These are phyloP conservation scores for Drosophila ochracea DNA, from an alignment of 2,888 invertebrate species.

Conservation along the genomic window DNA sequence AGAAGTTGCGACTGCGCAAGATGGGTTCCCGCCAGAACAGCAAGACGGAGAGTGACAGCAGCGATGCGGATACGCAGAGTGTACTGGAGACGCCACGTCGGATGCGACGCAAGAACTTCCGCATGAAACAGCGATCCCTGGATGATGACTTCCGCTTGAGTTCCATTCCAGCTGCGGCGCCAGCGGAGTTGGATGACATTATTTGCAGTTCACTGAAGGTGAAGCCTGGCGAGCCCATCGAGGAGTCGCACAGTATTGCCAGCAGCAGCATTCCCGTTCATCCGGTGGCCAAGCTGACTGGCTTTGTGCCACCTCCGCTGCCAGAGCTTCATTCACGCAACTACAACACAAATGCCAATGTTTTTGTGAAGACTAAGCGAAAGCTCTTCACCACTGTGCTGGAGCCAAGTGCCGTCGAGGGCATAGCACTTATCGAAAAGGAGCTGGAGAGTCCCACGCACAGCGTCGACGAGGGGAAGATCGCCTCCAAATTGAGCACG, in stretches of 20 bases:
- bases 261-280: conserved; percentile 16
- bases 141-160: conserved; percentile 81
- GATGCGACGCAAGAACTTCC: conserved; percentile 84
- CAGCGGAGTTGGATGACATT: conserved; percentile 67
- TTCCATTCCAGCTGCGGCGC: conserved; percentile 19
- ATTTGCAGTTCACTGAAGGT: conserved; percentile 83
- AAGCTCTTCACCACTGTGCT: conserved; percentile 92
- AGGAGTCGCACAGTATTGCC: conserved; percentile 69
- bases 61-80: conserved; percentile 81
- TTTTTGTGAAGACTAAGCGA: conserved; percentile 92
- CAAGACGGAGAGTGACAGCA: conserved; percentile 85
- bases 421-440: conserved; percentile 78
- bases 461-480: conserved; percentile 37
- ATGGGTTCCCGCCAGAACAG: conserved; percentile 85
- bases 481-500: conserved; percentile 1
- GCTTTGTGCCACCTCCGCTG: conserved; percentile 67
- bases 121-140: conserved; percentile 82
- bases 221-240: conserved; percentile 83
- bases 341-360: conserved; percentile 86
- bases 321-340: conserved; percentile 58
- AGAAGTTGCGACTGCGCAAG: conserved; percentile 83
- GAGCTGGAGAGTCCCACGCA: conserved; percentile 66
- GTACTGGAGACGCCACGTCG: conserved; percentile 84
- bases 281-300: conserved; percentile 32
- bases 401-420: conserved; percentile 74